Base-by-base conservation (phyloP, 1,140 invertebrate species). In the Schlechtendalia chinensis region DNA sequence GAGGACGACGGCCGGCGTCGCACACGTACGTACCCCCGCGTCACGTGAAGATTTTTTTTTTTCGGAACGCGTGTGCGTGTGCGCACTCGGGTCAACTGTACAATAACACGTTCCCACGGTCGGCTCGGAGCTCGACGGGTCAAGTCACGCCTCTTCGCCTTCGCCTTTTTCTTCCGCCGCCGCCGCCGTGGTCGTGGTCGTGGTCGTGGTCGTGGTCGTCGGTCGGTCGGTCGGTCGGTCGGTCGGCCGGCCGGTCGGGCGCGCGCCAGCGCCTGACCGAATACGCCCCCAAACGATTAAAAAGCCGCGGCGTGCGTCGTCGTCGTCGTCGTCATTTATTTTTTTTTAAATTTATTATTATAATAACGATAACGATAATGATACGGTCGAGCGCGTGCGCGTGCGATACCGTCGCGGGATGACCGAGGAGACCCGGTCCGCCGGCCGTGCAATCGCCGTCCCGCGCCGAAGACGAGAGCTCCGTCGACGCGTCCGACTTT, bases 201-300 rank as follows among this genome's bases (percentile, higher is more conserved):
- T n/a, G n/a, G n/a, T n/a, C n/a, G n/a, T n/a, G n/a, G n/a, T n/a
- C n/a, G n/a, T n/a, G n/a, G n/a, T n/a, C n/a, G n/a, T n/a, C n/a
- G n/a, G n/a, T n/a, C n/a, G n/a, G n/a, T n/a, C n/a, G n/a, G n/a
- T n/a, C n/a, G 61, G 27, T 14, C 58, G n/a, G n/a, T n/a, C n/a
- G n/a, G n/a, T 14, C 61, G 19, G 29, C 10, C 63, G 63, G 27
- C 32, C 19, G 17, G 11, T 27, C 32, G 61, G 0, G 29, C 29
- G 29, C 61, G 27, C 65, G 47, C 67, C n/a, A 24, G 67, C 22
- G 67, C 67, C 67, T 69, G 67, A 69, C 67, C 67, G 50, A 50
- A 69, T 39, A 69, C 67, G 67, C 67, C 67, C 67, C 67, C 67
- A 69, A 69, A 69, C 67, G 22, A 69, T 69, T 69, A 69, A 69